Percentiles rank a stretch among this genome's conserved stretches.
phyloP scores from a whole-genome alignment of 2,113 vertebrate genomes.

The Boulengeromyrus knoepffleri region DNA sequence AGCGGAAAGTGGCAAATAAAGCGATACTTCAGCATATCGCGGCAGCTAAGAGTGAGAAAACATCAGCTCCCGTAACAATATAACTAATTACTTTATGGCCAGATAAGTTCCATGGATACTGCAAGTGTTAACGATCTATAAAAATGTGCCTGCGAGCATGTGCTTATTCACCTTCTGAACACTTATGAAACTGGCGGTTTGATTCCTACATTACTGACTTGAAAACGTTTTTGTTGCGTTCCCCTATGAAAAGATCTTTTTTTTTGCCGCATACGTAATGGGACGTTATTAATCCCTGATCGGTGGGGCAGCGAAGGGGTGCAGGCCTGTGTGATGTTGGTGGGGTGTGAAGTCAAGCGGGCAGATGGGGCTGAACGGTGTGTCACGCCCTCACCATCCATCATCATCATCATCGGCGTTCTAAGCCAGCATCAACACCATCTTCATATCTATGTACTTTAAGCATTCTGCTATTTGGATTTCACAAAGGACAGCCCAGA shows the following conservation, averaged over 20 bases:
- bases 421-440: background rate
- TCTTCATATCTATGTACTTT: background rate
- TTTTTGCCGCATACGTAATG: background rate
- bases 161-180: background rate
- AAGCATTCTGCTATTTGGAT: background rate
- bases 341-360: background rate
- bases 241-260: background rate
- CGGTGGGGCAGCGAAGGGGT: background rate
- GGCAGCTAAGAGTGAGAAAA: background rate
- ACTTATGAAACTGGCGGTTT: background rate
- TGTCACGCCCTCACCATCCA: background rate
- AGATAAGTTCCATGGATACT: background rate
- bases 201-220: background rate
- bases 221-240: background rate
- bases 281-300: background rate
- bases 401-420: background rate
- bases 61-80: background rate
- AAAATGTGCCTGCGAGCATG: background rate
- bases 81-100: background rate
- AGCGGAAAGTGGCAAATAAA: background rate
- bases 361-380: background rate
- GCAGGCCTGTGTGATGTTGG: no score
- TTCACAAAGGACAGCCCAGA: background rate
- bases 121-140: background rate
- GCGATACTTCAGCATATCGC: background rate